Conservation (phyloP, 2,888 invertebrate species). For the Venusia cambrica region DNA sequence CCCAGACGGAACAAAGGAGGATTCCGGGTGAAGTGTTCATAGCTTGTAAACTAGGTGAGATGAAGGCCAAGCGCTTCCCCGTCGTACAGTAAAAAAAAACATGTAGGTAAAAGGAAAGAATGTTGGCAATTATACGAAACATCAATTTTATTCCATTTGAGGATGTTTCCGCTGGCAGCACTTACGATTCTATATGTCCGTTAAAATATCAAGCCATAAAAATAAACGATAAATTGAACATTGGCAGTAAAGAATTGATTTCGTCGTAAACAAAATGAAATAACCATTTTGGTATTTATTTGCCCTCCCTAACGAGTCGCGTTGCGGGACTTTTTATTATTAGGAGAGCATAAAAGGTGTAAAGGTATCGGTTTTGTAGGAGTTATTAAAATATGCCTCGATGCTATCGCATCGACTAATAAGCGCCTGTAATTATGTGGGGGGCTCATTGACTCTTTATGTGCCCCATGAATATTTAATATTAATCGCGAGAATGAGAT, state of each 20-base stretch:
- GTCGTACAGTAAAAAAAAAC: too few relatives aligned
- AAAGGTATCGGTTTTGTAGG: constrained; percentile 36
- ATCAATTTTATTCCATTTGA: constrained; percentile 9
- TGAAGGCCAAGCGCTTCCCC: too few relatives aligned
- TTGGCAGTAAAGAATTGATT: constrained; percentile 41
- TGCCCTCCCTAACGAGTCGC: constrained; percentile 38
- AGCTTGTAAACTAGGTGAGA: too few relatives aligned
- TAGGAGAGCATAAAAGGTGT: constrained; percentile 45
- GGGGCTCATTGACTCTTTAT: constrained; percentile 17
- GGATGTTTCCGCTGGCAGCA: constrained; percentile 12
- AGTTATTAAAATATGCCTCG: constrained; percentile 48
- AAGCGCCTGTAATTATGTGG: constrained; percentile 50
- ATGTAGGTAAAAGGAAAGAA: too few relatives aligned
- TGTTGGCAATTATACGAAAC: constrained; percentile 13
- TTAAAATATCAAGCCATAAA: constrained; percentile 35
- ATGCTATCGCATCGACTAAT: constrained; percentile 60
- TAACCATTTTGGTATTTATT: constrained; percentile 43
- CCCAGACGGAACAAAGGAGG: too few relatives aligned
- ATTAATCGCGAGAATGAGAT: constrained; percentile 23
- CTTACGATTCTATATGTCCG: constrained; percentile 16
- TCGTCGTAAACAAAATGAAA: constrained; percentile 43
- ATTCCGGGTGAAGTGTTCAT: too few relatives aligned
- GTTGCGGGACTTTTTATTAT: constrained; percentile 42
- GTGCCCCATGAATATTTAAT: constrained; percentile 26
- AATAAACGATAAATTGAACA: constrained; percentile 41